Evolutionary conservation across 2,888 invertebrate species (phyloP).

Genomic region (Acanthosepion pharaonis): DNA sequence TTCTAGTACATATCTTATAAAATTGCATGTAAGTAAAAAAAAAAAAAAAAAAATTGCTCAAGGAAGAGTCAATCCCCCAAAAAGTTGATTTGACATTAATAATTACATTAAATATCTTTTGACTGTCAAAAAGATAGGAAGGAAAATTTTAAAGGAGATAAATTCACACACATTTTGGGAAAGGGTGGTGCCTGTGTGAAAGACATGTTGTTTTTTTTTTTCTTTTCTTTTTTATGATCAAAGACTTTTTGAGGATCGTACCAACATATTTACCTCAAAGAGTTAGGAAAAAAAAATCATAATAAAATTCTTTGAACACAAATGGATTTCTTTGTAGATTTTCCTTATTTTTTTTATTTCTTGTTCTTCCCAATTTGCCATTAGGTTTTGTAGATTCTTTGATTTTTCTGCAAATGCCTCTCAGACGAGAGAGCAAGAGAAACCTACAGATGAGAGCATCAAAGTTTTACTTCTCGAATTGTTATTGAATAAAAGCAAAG

Average conservation of each 20-base stretch:
- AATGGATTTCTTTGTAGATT: neutral
- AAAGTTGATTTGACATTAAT: neutral
- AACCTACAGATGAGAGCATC: conserved; percentile 8
- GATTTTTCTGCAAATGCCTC: neutral
- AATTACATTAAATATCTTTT: conserved; percentile 9
- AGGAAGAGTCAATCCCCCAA: neutral
- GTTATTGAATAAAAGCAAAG: neutral
- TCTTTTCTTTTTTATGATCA: neutral
- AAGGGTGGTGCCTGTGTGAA: neutral
- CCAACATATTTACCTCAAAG: conserved; percentile 22
- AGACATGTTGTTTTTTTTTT: no score
- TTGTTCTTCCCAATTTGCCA: neutral
- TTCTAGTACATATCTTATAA: no score
- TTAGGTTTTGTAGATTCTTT: neutral
- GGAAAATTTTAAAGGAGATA: neutral
- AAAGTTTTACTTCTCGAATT: neutral
- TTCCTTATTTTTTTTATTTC: neutral
- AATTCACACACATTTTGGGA: neutral
- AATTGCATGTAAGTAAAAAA: no score
- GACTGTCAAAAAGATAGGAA: neutral
- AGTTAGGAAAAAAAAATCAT: neutral
- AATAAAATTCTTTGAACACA: neutral
- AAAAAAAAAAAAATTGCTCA: neutral
- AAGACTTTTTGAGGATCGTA: neutral
- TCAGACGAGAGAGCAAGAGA: neutral